Evolutionary conservation across 2,888 invertebrate species (phyloP).

Genomic region (Magallana nippona): DNA sequence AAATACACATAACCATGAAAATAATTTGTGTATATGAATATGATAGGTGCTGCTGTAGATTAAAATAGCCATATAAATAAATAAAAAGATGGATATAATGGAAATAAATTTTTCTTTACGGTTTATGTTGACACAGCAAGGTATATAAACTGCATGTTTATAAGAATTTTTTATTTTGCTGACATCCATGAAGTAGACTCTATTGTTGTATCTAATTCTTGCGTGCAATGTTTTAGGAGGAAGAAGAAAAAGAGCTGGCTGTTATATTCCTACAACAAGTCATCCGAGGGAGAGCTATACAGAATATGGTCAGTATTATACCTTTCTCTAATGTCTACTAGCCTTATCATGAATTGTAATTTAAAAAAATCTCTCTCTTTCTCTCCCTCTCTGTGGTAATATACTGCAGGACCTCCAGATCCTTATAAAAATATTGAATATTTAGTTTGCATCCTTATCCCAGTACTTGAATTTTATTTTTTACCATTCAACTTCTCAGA

Average conservation of each 20-base stretch:
- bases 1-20: background rate
- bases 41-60: background rate
- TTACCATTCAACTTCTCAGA: slow-evolving; percentile 80
- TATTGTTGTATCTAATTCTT: background rate
- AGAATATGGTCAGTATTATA: slow-evolving; percentile 83
- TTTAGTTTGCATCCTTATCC: background rate
- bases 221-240: slow-evolving; percentile 64
- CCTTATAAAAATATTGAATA: background rate
- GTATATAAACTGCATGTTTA: no score
- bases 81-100: background rate
- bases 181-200: background rate
- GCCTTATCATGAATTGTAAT: background rate
- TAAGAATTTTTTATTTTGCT: background rate
- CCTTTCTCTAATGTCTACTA: background rate
- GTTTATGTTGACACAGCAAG: no score
- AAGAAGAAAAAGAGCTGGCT: slow-evolving; percentile 82
- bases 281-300: slow-evolving; percentile 87
- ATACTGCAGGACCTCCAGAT: no score
- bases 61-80: background rate
- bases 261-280: slow-evolving; percentile 85
- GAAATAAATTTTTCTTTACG: no score
- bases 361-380: background rate
- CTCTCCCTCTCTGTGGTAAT: background rate
- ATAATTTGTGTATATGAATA: background rate
- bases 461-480: background rate